Conservation (phyloP, 2,888 invertebrate genomes). For the Tachina lurida region DNA sequence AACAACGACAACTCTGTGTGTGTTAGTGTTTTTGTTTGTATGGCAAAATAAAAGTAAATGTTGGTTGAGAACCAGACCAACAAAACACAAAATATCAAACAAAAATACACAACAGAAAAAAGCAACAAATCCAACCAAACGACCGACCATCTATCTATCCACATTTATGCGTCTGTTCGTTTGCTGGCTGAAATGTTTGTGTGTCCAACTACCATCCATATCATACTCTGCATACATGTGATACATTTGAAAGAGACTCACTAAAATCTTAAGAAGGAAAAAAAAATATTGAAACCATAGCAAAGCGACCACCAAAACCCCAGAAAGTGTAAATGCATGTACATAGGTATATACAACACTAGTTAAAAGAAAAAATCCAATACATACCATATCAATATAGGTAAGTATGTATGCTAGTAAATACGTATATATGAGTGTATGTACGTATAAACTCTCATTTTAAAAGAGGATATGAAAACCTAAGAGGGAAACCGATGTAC, state of each 20-base stretch:
- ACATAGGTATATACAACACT: neutral
- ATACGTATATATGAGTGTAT: neutral
- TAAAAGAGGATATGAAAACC: neutral
- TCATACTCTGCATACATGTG: conserved; percentile 63
- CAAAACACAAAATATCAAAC: conserved; percentile 60
- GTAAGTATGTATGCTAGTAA: too few relatives aligned
- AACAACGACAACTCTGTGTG: conserved; percentile 64
- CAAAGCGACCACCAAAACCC: conserved; percentile 59
- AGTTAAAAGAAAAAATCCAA: too few relatives aligned
- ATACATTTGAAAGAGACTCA: conserved; percentile 65
- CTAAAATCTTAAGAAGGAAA: conserved; percentile 36
- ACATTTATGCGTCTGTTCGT: conserved; percentile 61
- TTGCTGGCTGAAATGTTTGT: conserved; percentile 25
- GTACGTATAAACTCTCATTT: neutral
- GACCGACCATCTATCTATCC: conserved; percentile 60
- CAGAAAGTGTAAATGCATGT: conserved; percentile 41
- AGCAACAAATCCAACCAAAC: conserved; percentile 66
- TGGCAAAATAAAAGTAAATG: conserved; percentile 62
- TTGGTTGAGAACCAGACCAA: conserved; percentile 69
- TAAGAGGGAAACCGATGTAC: neutral
- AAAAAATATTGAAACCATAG: conserved; percentile 45
- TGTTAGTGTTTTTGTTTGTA: conserved; percentile 50
- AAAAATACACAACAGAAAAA: conserved; percentile 45
- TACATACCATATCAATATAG: too few relatives aligned
- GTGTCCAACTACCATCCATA: conserved; percentile 52